phyloP scores from a whole-genome alignment of 2,113 vertebrate genomes.

The Miniopterus natalensis region DNA sequence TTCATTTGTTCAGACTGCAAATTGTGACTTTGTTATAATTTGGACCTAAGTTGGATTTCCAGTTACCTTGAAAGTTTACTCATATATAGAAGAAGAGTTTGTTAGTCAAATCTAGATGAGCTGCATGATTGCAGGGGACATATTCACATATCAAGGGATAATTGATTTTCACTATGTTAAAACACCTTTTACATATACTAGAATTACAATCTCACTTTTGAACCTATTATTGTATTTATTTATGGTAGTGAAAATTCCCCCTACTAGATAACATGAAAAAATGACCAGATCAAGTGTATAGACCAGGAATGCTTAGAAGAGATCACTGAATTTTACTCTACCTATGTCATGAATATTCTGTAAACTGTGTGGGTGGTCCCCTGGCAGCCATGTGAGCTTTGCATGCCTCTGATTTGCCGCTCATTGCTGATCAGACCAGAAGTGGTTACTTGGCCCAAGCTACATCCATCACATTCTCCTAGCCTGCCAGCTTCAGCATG shows the following conservation, averaged over 20 bases:
- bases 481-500: background rate
- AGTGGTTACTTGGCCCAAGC: background rate
- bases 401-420: background rate
- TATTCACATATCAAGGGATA: background rate
- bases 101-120: background rate
- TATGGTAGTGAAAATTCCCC: background rate
- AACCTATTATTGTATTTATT: slow-evolving; percentile 8
- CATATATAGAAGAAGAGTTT: background rate
- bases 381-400: background rate
- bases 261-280: slow-evolving; percentile 31
- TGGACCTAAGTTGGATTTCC: slow-evolving; percentile 28
- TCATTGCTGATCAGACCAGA: slow-evolving; percentile 17
- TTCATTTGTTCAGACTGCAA: slow-evolving; percentile 1
- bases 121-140: background rate
- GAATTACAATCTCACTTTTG: slow-evolving; percentile 32
- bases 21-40: slow-evolving; percentile 32
- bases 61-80: slow-evolving; percentile 4
- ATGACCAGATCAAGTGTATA: background rate
- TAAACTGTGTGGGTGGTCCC: background rate
- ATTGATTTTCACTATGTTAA: slow-evolving; percentile 14
- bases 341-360: background rate
- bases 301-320: slow-evolving; percentile 1
- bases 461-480: background rate
- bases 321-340: background rate
- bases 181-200: slow-evolving; percentile 15